Evolutionary conservation across 2,888 invertebrate genomes (phyloP).

Genomic region (Oxycera nigricornis): DNA sequence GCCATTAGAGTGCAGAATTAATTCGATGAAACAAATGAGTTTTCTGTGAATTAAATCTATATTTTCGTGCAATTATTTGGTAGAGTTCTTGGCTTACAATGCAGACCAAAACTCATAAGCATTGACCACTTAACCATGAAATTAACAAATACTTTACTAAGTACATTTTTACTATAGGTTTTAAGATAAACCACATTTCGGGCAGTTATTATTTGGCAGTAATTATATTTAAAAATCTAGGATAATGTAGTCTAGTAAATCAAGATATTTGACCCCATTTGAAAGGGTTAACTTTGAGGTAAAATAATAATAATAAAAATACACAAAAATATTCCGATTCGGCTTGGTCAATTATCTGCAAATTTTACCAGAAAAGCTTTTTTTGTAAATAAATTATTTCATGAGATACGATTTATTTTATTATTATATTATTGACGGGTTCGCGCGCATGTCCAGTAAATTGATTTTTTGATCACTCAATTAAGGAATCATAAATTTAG

Average conservation of each 20-base stretch:
- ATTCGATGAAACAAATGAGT: too few relatives aligned
- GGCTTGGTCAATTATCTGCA: not conserved
- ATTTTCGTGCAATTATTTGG: too few relatives aligned
- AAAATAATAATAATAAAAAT: not conserved
- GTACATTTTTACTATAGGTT: too few relatives aligned
- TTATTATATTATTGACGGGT: not conserved
- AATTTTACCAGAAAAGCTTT: not conserved
- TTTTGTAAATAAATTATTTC: not conserved
- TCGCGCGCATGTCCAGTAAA: not conserved
- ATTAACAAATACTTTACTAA: too few relatives aligned
- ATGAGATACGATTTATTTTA: not conserved
- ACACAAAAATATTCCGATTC: not conserved
- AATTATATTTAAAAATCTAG: too few relatives aligned
- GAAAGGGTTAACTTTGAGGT: not conserved
- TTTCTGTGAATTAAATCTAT: too few relatives aligned
- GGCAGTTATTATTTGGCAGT: too few relatives aligned
- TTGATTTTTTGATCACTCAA: not conserved
- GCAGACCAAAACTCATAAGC: too few relatives aligned
- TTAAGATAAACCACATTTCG: too few relatives aligned
- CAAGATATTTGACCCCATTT: not conserved
- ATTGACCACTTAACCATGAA: too few relatives aligned
- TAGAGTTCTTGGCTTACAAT: too few relatives aligned
- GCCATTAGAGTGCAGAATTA: too few relatives aligned
- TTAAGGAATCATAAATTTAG: not conserved
- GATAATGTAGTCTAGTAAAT: not conserved